phyloP scores from a whole-genome alignment of 2,797 vertebrate genomes.

The Zalophus californianus region DNA sequence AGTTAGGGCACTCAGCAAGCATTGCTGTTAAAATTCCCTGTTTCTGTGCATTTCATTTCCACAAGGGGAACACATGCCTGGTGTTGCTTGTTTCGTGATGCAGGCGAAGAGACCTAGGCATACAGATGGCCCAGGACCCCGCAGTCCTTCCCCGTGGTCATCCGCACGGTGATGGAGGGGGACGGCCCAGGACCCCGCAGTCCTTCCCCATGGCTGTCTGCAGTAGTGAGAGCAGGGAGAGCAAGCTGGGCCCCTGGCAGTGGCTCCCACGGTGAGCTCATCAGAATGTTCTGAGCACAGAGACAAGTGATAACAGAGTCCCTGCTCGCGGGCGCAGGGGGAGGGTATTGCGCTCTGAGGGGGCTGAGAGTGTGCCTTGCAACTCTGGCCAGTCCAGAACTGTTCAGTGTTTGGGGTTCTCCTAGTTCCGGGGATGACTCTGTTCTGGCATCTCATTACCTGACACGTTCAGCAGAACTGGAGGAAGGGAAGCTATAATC shows the following conservation, averaged over 20 bases:
- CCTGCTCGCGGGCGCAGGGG: too few relatives aligned
- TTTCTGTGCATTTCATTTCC: background rate
- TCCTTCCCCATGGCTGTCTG: background rate
- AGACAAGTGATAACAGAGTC: background rate
- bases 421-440: background rate
- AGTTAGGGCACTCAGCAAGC: background rate
- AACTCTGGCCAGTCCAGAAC: background rate
- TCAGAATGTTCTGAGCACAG: rapidly evolving
- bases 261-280: background rate
- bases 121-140: background rate
- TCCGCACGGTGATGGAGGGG: too few relatives aligned
- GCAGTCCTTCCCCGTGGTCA: background rate
- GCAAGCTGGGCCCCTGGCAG: background rate
- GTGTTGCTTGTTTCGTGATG: background rate
- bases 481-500: background rate
- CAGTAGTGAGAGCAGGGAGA: background rate
- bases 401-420: background rate
- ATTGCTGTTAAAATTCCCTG: background rate
- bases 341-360: background rate
- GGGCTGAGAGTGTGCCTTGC: background rate
- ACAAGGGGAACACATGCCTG: too few relatives aligned
- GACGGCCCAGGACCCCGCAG: too few relatives aligned
- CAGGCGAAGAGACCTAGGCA: background rate
- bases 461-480: background rate
- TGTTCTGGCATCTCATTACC: background rate